Conservation (phyloP, 1,140 invertebrate genomes). For the Aleiodes sp. region DNA sequence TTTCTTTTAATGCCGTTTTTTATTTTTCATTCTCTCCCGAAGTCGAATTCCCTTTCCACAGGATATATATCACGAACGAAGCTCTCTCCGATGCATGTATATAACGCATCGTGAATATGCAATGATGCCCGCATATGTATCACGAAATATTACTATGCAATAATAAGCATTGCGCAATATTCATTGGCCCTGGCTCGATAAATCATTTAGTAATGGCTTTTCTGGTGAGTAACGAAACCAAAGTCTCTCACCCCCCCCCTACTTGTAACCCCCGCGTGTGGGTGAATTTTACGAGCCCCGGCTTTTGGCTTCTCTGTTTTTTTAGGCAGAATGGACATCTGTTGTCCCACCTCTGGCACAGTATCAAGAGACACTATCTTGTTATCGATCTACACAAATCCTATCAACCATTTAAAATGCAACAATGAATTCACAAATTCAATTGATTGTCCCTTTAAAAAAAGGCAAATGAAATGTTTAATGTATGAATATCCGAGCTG, state of each 20-base stretch:
- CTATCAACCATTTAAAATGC: not conserved
- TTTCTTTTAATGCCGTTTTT: not conserved
- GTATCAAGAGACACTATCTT: not conserved
- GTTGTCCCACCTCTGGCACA: conserved; percentile 16
- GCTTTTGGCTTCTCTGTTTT: conserved; percentile 7
- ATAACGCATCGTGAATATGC: conserved; percentile 4
- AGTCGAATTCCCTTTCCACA: not conserved
- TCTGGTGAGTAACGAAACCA: conserved; percentile 28
- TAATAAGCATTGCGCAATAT: conserved; percentile 39
- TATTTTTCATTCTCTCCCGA: not conserved
- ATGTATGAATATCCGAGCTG: not conserved
- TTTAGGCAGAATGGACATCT: not conserved
- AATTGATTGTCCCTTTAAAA: not conserved
- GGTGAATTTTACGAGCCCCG: conserved; percentile 41
- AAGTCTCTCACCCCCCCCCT: conserved; percentile 7
- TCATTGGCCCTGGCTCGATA: conserved; percentile 38
- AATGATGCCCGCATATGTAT: conserved; percentile 1
- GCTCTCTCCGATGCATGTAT: not conserved
- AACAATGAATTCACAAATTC: not conserved
- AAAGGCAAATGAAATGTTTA: conserved; percentile 14
- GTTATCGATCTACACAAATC: not conserved
- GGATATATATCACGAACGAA: not conserved
- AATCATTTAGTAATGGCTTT: conserved; percentile 42
- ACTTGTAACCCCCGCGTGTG: conserved; percentile 14
- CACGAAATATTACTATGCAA: not conserved